These are phyloP conservation scores for Drosophila kanekoi DNA, from an alignment of 2,888 invertebrate species.

Conservation along the genomic window DNA sequence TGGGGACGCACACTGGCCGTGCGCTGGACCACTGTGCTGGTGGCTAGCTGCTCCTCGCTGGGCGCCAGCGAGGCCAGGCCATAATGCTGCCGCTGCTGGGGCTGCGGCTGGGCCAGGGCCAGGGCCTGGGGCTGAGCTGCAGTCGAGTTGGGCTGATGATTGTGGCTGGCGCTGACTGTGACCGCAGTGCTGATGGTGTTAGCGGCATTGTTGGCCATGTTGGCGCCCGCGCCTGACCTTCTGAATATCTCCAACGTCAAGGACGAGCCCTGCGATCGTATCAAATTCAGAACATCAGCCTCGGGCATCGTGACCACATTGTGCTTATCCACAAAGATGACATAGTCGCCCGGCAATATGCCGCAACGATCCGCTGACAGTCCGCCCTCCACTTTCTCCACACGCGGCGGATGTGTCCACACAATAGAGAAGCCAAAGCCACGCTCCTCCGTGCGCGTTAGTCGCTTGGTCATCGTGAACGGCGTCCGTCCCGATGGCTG, in stretches of 20 bases:
- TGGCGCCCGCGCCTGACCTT: conserved; percentile 82
- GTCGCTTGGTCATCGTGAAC: conserved; percentile 91
- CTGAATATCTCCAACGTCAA: conserved; percentile 90
- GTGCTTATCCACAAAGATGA: conserved; percentile 94
- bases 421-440: conserved; percentile 95
- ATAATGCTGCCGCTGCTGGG: conserved; percentile 11
- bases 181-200: conserved; percentile 22
- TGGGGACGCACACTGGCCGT: conserved; percentile 65
- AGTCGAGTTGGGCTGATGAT: too few relatives aligned
- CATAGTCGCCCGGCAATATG: conserved; percentile 93
- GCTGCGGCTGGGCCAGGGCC: conserved; percentile 17
- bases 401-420: conserved; percentile 94
- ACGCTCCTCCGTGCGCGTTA: conserved; percentile 86
- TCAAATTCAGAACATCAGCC: conserved; percentile 88
- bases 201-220: conserved; percentile 35
- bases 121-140: conserved; percentile 12
- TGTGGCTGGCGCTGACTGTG: conserved; percentile 19
- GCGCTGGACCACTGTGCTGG: conserved; percentile 51
- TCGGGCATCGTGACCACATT: conserved; percentile 94
- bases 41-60: conserved; percentile 31
- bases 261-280: conserved; percentile 90
- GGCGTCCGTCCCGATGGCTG: conserved; percentile 90
- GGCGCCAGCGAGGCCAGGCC: conserved; percentile 17
- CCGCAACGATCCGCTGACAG: conserved; percentile 94
- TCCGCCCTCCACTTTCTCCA: conserved; percentile 93